Evolutionary conservation across 2,113 vertebrate genomes (phyloP).

Genomic region (Polypterus bichir): DNA sequence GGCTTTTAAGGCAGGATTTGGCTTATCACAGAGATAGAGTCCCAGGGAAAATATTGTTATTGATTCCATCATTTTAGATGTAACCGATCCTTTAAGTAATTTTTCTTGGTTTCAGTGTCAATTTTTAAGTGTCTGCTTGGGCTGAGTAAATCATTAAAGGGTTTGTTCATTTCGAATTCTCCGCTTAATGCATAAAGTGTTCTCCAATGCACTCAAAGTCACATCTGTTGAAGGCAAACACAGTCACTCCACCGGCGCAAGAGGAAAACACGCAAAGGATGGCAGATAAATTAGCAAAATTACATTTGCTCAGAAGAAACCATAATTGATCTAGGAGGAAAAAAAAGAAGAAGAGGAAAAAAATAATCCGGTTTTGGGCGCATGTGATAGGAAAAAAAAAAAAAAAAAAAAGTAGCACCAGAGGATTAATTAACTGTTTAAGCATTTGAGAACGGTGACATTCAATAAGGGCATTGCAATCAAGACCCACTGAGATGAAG

Average conservation of each 20-base stretch:
- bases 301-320: conserved; percentile 55
- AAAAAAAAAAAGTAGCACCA: too few species aligned
- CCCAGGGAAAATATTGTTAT: conserved; percentile 95
- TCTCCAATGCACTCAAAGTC: conserved; percentile 53
- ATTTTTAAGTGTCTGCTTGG: conserved; percentile 60
- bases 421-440: conserved; percentile 19
- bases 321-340: conserved; percentile 54
- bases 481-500: too few species aligned
- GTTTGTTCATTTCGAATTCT: conserved; percentile 66
- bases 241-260: conserved; percentile 42
- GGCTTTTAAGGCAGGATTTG: conserved; percentile 81
- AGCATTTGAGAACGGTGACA: background rate
- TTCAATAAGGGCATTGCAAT: too few species aligned
- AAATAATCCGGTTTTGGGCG: conserved; percentile 13
- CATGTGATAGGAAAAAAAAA: conserved; percentile 24
- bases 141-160: conserved; percentile 46
- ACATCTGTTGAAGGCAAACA: conserved; percentile 69
- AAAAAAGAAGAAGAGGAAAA: conserved; percentile 4
- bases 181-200: conserved; percentile 64
- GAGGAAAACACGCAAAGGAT: conserved; percentile 45
- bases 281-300: conserved; percentile 66
- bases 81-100: conserved; percentile 88
- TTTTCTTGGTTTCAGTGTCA: conserved; percentile 63
- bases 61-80: conserved; percentile 88
- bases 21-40: conserved; percentile 68